A percentile compares a stretch with the other conserved stretches of the same genome.
Conservation (phyloP, 2,113 vertebrate genomes). For the Aphyosemion australe region DNA sequence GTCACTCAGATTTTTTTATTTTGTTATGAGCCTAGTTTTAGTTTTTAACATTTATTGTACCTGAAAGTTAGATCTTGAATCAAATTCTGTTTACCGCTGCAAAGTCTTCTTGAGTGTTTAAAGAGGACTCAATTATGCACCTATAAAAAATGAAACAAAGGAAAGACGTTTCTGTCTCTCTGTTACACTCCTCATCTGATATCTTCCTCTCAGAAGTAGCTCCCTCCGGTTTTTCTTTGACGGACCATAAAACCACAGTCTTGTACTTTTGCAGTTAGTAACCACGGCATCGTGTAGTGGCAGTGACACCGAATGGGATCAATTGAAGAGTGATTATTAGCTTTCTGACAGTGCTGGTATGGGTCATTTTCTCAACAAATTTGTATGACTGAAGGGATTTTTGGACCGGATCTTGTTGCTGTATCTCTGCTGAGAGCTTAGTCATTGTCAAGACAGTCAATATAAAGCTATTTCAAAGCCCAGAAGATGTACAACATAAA, state of each 20-base stretch:
- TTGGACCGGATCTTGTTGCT: background rate
- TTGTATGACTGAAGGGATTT: background rate
- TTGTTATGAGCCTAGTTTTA: too few relatives aligned
- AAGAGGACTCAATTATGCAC: background rate
- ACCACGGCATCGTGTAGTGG: conserved; percentile 25
- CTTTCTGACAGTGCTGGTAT: conserved; percentile 1
- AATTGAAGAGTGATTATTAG: conserved; percentile 12
- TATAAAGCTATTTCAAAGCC: too few relatives aligned
- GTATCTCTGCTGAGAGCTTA: too few relatives aligned
- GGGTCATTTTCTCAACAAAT: conserved; percentile 4
- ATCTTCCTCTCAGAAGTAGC: conserved; percentile 47
- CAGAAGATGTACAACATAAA: background rate
- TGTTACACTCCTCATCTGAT: conserved; percentile 38
- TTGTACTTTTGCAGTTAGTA: conserved; percentile 20
- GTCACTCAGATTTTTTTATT: background rate
- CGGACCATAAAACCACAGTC: conserved; percentile 30
- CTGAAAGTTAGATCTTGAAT: too few relatives aligned
- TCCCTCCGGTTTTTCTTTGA: conserved; percentile 45
- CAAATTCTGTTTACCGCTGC: too few relatives aligned
- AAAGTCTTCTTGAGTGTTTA: conserved; percentile 4
- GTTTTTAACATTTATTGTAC: too few relatives aligned
- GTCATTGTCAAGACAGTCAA: too few relatives aligned
- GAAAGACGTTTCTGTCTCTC: conserved; percentile 45
- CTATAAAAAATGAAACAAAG: conserved; percentile 12
- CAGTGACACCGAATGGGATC: conserved; percentile 13